phyloP scores from a whole-genome alignment of 2,797 vertebrate species.

The Trichosurus vulpecula region DNA sequence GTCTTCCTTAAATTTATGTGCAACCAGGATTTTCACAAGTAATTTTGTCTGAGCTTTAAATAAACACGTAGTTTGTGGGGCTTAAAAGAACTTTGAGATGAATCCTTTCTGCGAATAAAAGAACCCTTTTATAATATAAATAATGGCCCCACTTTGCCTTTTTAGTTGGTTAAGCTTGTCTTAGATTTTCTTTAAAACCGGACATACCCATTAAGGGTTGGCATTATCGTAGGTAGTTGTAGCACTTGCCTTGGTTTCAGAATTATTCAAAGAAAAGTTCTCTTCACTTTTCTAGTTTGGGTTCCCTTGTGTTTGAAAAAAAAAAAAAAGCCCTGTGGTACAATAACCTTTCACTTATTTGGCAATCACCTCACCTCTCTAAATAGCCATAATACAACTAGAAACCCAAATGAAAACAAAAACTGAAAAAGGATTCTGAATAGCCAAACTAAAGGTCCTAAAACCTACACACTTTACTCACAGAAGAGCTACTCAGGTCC shows the following conservation, averaged over 20 bases:
- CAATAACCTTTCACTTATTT: neutral
- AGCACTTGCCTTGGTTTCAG: neutral
- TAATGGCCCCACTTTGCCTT: neutral
- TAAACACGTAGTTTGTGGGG: neutral
- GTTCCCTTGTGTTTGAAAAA: neutral
- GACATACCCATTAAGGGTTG: neutral
- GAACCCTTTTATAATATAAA: too few relatives aligned
- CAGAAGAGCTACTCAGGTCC: neutral
- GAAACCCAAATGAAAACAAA: neutral
- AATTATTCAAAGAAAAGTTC: neutral
- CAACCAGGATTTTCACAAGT: neutral
- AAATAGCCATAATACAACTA: neutral
- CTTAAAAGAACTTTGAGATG: neutral
- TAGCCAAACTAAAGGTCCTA: neutral
- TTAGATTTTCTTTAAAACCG: neutral
- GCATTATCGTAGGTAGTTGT: neutral
- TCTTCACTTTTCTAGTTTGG: neutral
- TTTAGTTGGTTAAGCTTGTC: neutral
- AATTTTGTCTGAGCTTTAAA: neutral
- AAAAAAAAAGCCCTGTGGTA: neutral
- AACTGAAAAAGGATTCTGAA: neutral
- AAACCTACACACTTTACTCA: neutral
- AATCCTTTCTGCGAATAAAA: too few relatives aligned
- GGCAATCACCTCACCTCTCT: neutral
- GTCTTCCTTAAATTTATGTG: neutral